phyloP scores from a whole-genome alignment of 2,113 vertebrate species.

The Hipposideros armiger region DNA sequence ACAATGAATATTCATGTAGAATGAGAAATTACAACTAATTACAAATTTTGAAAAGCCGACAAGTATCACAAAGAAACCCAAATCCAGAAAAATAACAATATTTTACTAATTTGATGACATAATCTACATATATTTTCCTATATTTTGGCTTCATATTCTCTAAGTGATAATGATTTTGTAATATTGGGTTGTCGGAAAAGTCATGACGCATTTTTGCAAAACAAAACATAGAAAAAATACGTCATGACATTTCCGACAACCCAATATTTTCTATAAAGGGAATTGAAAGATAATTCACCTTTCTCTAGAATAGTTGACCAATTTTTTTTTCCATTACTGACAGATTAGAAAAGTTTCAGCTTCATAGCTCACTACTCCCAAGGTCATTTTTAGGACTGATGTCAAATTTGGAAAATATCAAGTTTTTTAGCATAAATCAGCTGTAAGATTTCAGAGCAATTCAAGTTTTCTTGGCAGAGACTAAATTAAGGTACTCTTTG shows the following conservation, averaged over 20 bases:
- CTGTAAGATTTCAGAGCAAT: background rate
- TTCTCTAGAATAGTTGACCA: background rate
- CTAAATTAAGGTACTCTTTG: background rate
- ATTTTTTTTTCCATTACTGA: background rate
- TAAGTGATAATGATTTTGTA: background rate
- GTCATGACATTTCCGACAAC: too few species aligned
- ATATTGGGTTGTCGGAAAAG: background rate
- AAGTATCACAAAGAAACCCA: background rate
- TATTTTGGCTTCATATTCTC: background rate
- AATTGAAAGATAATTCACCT: background rate
- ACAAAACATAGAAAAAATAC: too few species aligned
- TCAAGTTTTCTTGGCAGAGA: background rate
- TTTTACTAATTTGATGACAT: slow-evolving; percentile 1
- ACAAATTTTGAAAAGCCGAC: slow-evolving; percentile 18
- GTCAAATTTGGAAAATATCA: slow-evolving; percentile 16
- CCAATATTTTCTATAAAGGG: background rate
- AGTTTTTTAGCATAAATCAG: slow-evolving; percentile 45
- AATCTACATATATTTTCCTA: background rate
- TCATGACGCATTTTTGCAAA: too few species aligned
- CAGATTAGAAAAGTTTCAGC: background rate
- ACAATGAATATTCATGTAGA: background rate
- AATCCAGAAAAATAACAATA: slow-evolving; percentile 27
- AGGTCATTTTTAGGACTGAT: background rate
- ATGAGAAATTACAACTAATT: slow-evolving; percentile 43
- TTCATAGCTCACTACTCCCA: background rate